Percentiles rank a stretch among this genome's conserved stretches.
phyloP scores from a whole-genome alignment of 2,888 invertebrate genomes.

The Orthosia incerta region DNA sequence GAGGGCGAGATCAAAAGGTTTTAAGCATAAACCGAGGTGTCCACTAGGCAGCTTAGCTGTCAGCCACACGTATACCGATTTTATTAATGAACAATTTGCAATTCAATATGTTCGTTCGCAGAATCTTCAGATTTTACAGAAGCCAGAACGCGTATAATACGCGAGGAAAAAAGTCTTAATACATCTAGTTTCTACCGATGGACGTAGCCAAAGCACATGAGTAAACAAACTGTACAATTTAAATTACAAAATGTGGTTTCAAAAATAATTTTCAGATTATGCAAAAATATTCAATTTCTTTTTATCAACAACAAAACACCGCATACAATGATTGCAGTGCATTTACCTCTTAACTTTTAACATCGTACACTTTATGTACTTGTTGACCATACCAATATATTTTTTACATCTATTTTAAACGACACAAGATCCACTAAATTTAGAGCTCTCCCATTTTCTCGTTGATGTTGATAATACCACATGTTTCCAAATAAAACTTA shows the following conservation, averaged over 20 bases:
- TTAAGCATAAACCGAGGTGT: neutral
- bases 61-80: neutral
- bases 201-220: slow-evolving; percentile 50
- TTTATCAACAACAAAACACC: slow-evolving; percentile 51
- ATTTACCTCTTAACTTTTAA: slow-evolving; percentile 54
- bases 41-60: neutral
- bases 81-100: neutral
- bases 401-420: slow-evolving; percentile 63
- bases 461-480: neutral
- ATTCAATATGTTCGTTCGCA: neutral
- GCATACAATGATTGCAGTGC: slow-evolving; percentile 51
- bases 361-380: slow-evolving; percentile 64
- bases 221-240: slow-evolving; percentile 48
- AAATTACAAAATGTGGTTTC: slow-evolving; percentile 55
- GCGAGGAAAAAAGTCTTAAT: neutral
- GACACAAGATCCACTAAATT: slow-evolving; percentile 48
- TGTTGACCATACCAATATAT: slow-evolving; percentile 59
- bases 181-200: slow-evolving; percentile 42
- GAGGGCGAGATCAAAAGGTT: slow-evolving; percentile 15
- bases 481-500: neutral
- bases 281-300: slow-evolving; percentile 64
- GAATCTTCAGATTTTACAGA: slow-evolving; percentile 9
- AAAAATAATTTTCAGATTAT: slow-evolving; percentile 61
- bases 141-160: neutral
- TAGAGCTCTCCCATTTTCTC: slow-evolving; percentile 60